Base-by-base conservation (phyloP, 2,797 vertebrate genomes). In the Rhinatrema bivittatum region DNA sequence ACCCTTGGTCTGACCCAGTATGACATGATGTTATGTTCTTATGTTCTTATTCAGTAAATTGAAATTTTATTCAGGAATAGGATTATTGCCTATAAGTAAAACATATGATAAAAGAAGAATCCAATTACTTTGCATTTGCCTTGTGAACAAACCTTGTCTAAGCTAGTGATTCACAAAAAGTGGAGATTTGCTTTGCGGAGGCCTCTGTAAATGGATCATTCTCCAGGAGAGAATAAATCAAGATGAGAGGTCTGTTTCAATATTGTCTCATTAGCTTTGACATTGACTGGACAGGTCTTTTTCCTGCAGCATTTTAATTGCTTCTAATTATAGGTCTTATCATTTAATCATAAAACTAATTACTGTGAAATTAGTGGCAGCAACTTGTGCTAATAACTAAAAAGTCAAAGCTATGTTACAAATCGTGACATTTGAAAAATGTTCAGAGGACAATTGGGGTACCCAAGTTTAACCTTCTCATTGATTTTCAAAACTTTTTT, bases 311-410 rank as follows among this genome's bases (percentile, higher is more conserved):
- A 23, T 60, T 48, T 63, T 65, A 68, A 72, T 54, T 72, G 59
- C 46, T 62, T 67, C 54, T 66, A 65, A 59, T 65, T 66, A 53
- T 61, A 65, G 53, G 46, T 39, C 56, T n/a, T 58, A 62, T 54
- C 53, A 43, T 62, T 60, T 54, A 55, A 53, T 57, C 16, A 47
- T 35, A 57, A 60, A 50, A 69, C 50, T 60, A 63, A 62, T 65
- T 57, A 42, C 60, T 52, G 16, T 60, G 68, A 65, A 66, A 67
- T 62, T 61, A 52, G 44, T 50, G 27, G 37, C 29, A 28, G 34
- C 41, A 48, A 45, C 17, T 46, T 41, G 46, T 42, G 50, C 53
- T 20, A 32, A 37, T 41, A 35, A 32, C 35, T 15, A 26, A n/a
- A 36, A 44, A 57, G 44, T 37, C 34, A 46, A 50, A 17, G 32